Percentiles rank a stretch among this genome's conserved stretches.
phyloP scores from a whole-genome alignment of 1,140 invertebrate genomes.

The Scaptomyza pallida region DNA sequence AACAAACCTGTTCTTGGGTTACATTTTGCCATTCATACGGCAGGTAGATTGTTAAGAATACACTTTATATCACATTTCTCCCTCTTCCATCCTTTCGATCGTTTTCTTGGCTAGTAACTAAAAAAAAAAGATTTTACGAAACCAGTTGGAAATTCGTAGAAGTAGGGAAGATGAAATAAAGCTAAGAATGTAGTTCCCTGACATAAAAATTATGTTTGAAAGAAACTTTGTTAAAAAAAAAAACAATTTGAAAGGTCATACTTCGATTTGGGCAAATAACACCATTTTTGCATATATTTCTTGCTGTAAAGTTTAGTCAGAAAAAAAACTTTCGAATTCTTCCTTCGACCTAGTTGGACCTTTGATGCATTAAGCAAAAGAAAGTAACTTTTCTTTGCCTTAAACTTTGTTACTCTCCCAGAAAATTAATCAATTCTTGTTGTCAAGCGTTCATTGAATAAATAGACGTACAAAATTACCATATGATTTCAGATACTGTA shows the following conservation, averaged over 20 bases:
- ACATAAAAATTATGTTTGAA: not conserved
- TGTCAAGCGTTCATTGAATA: constrained; percentile 2
- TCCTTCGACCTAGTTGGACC: too few relatives aligned
- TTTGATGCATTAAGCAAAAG: too few relatives aligned
- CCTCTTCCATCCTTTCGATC: constrained; percentile 13
- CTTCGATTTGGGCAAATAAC: too few relatives aligned
- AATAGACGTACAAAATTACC: not conserved
- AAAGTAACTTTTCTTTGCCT: too few relatives aligned
- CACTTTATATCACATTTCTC: constrained; percentile 11
- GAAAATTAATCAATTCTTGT: not conserved
- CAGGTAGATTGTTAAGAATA: constrained; percentile 34
- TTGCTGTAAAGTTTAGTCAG: too few relatives aligned
- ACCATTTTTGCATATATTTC: too few relatives aligned
- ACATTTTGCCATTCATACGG: constrained; percentile 12
- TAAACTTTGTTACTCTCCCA: too few relatives aligned
- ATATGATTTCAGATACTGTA: constrained; percentile 5
- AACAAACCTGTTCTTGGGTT: constrained; percentile 28
- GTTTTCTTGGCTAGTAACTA: constrained; percentile 19
- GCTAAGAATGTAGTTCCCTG: not conserved
- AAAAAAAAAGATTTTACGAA: constrained; percentile 15
- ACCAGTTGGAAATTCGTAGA: constrained; percentile 27
- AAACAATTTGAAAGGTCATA: too few relatives aligned
- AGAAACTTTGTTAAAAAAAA: too few relatives aligned
- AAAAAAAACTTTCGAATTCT: too few relatives aligned
- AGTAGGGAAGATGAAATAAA: not conserved